phyloP scores from a whole-genome alignment of 2,797 vertebrate species.

The Enteromius radiatus region DNA sequence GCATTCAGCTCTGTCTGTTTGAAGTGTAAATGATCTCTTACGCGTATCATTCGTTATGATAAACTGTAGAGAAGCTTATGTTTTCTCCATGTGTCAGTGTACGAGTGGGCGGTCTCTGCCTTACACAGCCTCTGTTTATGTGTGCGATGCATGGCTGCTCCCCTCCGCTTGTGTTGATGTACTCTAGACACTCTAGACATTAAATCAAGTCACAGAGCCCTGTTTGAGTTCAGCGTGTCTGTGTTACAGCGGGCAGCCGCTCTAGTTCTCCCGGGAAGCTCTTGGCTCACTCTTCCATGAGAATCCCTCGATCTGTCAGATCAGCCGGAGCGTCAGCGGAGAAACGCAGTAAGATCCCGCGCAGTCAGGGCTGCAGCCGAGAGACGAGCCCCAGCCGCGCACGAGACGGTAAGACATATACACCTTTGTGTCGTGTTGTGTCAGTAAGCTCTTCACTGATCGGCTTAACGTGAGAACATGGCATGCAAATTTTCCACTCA shows the following conservation, averaged over 20 bases:
- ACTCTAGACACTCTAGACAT: neutral
- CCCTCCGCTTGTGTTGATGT: neutral
- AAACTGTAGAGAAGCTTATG: neutral
- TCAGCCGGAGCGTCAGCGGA: slow-evolving; percentile 78
- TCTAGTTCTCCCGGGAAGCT: slow-evolving; percentile 93
- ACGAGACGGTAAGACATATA: slow-evolving; percentile 80
- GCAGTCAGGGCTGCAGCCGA: slow-evolving; percentile 95
- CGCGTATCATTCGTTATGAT: neutral
- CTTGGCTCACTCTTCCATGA: slow-evolving; percentile 83
- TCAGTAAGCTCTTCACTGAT: no score
- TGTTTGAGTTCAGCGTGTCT: neutral
- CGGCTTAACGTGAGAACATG: no score
- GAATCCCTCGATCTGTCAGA: slow-evolving; percentile 80
- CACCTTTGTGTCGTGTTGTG: no score
- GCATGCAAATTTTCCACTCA: no score
- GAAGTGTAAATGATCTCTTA: neutral
- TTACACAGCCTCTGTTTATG: neutral
- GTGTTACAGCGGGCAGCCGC: slow-evolving; percentile 87
- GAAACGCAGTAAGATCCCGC: slow-evolving; percentile 87
- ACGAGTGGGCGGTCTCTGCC: neutral
- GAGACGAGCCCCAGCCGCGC: slow-evolving; percentile 93
- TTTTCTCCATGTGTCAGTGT: neutral
- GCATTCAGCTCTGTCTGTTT: neutral
- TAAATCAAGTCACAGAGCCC: no score
- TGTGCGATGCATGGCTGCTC: neutral